These are phyloP conservation scores for Tympanuchus pallidicinctus DNA, from an alignment of 2,113 vertebrate species.

Conservation along the genomic window DNA sequence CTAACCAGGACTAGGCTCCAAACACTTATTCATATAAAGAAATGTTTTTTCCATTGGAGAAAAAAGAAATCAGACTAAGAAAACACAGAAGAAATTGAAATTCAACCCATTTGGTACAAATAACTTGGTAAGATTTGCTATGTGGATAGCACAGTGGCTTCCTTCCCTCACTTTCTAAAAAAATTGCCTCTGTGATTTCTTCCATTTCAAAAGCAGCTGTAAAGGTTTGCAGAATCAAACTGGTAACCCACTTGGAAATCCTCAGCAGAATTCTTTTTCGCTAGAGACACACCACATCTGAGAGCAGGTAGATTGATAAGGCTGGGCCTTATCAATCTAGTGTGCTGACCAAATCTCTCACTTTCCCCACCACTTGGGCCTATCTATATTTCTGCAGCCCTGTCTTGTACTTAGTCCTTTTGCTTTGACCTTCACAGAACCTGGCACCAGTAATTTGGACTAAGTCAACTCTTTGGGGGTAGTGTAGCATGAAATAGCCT, in stretches of 20 bases:
- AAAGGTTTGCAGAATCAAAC: background rate
- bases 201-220: background rate
- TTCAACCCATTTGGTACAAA: background rate
- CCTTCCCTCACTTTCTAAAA: background rate
- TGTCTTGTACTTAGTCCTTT: background rate
- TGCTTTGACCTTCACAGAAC: background rate
- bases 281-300: background rate
- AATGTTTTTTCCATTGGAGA: background rate
- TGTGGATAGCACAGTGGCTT: background rate
- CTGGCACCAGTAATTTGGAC: background rate
- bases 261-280: background rate
- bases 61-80: background rate
- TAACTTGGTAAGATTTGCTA: background rate
- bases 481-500: background rate
- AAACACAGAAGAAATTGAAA: background rate
- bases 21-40: background rate
- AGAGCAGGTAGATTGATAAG: background rate
- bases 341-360: background rate
- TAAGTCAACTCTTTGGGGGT: background rate
- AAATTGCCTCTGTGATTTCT: background rate
- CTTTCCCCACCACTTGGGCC: background rate
- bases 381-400: background rate
- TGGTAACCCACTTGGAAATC: background rate
- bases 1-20: background rate
- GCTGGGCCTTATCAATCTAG: no score